Evolutionary conservation across 2,888 invertebrate species (phyloP).

Genomic region (Pyralis farinalis): DNA sequence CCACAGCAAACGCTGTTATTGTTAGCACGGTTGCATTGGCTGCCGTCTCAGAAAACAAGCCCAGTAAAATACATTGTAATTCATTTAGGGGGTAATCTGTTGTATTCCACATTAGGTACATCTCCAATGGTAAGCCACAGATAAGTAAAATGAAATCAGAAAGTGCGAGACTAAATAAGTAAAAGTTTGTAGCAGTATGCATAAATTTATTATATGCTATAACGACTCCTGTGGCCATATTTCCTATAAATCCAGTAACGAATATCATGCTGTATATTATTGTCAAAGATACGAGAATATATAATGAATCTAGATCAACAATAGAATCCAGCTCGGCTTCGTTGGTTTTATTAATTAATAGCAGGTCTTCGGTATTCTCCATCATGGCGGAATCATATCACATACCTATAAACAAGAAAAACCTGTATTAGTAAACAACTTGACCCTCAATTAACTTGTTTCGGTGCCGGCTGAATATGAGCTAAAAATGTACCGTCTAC

Average conservation of each 20-base stretch:
- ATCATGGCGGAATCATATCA: constrained; percentile 38
- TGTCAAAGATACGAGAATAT: constrained; percentile 84
- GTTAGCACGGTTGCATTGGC: constrained; percentile 92
- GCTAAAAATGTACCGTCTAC: not conserved
- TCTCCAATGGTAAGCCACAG: constrained; percentile 90
- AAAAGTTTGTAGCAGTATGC: constrained; percentile 93
- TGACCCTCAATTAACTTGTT: constrained; percentile 1
- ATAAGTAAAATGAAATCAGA: constrained; percentile 88
- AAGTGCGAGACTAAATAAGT: constrained; percentile 89
- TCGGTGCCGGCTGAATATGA: not conserved
- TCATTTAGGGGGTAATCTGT: constrained; percentile 88
- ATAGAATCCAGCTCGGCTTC: constrained; percentile 30
- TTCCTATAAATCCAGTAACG: constrained; percentile 88
- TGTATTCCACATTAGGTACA: constrained; percentile 88
- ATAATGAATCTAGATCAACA: constrained; percentile 76
- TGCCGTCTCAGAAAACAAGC: constrained; percentile 92
- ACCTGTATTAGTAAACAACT: constrained; percentile 9
- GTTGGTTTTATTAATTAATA: constrained; percentile 28
- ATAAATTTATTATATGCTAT: constrained; percentile 88
- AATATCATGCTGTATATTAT: constrained; percentile 85
- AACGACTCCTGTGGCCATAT: constrained; percentile 89
- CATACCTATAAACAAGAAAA: constrained; percentile 46
- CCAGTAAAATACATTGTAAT: constrained; percentile 86
- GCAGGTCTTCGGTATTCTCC: constrained; percentile 40
- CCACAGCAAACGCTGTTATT: constrained; percentile 94